A percentile compares a stretch with the other conserved stretches of the same genome.
Conservation (phyloP, 2,113 vertebrate genomes). For the Podiceps cristatus region DNA sequence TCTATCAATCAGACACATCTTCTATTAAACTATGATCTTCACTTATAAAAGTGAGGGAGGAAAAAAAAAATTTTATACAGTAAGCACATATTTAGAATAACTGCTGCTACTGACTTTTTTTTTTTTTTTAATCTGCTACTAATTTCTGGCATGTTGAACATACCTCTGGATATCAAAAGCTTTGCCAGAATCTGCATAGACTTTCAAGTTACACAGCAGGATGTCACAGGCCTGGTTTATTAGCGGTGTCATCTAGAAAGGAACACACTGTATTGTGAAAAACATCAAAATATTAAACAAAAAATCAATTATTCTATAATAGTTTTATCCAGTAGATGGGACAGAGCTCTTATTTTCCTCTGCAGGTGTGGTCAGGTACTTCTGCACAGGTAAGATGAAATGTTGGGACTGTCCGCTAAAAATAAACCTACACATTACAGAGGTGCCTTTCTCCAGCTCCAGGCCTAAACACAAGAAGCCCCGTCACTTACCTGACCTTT, state of each 20-base stretch:
- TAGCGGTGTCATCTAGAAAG: conserved; percentile 87
- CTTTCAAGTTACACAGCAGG: conserved; percentile 85
- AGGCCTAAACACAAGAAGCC: neutral
- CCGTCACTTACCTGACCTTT: neutral
- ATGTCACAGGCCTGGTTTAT: conserved; percentile 86
- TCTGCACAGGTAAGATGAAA: neutral
- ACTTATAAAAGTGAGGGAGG: neutral
- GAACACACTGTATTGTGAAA: conserved; percentile 25
- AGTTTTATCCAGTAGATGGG: neutral
- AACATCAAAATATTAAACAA: neutral
- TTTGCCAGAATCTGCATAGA: conserved; percentile 80
- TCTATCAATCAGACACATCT: conserved; percentile 24
- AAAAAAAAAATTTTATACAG: neutral
- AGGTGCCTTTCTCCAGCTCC: neutral
- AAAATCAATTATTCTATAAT: neutral
- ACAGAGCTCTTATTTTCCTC: neutral
- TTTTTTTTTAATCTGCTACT: neutral
- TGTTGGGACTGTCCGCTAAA: neutral
- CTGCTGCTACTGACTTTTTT: neutral
- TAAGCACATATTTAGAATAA: conserved; percentile 7
- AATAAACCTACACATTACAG: neutral
- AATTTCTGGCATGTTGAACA: conserved; percentile 14
- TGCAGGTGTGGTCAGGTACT: neutral
- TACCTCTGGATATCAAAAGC: conserved; percentile 92
- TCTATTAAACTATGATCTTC: neutral